These are phyloP conservation scores for Drosophila emarginata DNA, from an alignment of 2,888 invertebrate genomes.

Conservation along the genomic window DNA sequence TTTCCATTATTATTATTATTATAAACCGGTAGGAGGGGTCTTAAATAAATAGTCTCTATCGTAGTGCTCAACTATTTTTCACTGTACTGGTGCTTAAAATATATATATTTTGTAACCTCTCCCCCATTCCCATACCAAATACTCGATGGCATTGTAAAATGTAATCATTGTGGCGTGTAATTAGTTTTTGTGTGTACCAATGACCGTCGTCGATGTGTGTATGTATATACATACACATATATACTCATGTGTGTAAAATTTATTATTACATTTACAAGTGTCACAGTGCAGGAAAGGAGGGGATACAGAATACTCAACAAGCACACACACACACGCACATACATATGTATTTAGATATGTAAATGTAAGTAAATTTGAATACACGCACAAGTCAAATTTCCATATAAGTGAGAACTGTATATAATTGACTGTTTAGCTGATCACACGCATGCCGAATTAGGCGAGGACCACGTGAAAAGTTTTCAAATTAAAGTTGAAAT, in stretches of 20 bases:
- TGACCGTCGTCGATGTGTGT: slow-evolving; percentile 21
- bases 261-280: slow-evolving; percentile 26
- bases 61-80: not conserved
- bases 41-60: not conserved
- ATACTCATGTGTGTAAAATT: slow-evolving; percentile 10
- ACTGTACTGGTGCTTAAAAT: not conserved
- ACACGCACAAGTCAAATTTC: slow-evolving; percentile 9
- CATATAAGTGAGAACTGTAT: slow-evolving; percentile 24
- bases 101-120: not conserved
- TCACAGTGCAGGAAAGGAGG: slow-evolving; percentile 1
- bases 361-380: slow-evolving; percentile 28
- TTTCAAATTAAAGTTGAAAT: no score
- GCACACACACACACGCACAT: slow-evolving; percentile 4
- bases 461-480: not conserved
- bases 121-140: slow-evolving; percentile 19
- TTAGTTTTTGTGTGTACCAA: slow-evolving; percentile 65
- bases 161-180: slow-evolving; percentile 77
- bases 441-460: not conserved
- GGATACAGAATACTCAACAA: slow-evolving; percentile 6
- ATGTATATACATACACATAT: not conserved
- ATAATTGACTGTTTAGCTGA: slow-evolving; percentile 15
- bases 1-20: slow-evolving; percentile 30
- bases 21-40: not conserved
- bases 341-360: slow-evolving; percentile 18
- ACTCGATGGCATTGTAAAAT: slow-evolving; percentile 66